Evolutionary conservation across 1,140 invertebrate species (phyloP), one percentile per base, ranked within the genome.

Genomic region (Leptinotarsa undecemlineata): DNA sequence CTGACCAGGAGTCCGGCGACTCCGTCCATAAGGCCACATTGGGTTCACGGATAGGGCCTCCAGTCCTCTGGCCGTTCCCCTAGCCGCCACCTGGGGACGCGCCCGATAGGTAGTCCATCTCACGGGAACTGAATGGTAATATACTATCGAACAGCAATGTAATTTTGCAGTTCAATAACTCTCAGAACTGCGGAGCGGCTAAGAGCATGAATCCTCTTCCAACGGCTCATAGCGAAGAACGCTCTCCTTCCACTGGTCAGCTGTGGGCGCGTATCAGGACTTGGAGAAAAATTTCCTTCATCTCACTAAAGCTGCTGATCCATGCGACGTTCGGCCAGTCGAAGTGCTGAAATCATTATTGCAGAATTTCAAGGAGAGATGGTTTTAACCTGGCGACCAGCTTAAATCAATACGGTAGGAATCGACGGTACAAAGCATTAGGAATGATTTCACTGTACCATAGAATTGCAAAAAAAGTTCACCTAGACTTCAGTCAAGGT

Each of bases 351-450:
- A 88, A 80, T 91, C 91, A 85, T 95, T 97, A 61, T 88, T 99
- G 78, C 89, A 89, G 81, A 94, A 95, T 87, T 96, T 98, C 1
- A 97, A 98, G 86, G 89, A 92, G 71, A 92, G 93, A 78, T 99
- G 97, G 96, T 90, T 33, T 85, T 98, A 97, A 88, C 93, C 95
- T 71, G 99, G 97, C 88, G 97, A 99, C 90, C 98, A 99, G 87
- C 87, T 99, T 47, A 99, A 99, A 87, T 98, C 97, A n/a, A 98
- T 99, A 82, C 89, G 98, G 81, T 98, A 99, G 88, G 98, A 99
- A 90, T 88, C 99, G 79, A 99, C 97, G 69, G 97, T 99, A 60
- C 98, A 99, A 91, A 96, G 97, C 82, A 91, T 99, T 80, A 86
- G 97, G 80, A 94, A 98, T 88, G 88, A 90, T 74, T 98, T 99